Conservation (phyloP, 2,888 invertebrate genomes). For the Drosophila pseudotakahashii region DNA sequence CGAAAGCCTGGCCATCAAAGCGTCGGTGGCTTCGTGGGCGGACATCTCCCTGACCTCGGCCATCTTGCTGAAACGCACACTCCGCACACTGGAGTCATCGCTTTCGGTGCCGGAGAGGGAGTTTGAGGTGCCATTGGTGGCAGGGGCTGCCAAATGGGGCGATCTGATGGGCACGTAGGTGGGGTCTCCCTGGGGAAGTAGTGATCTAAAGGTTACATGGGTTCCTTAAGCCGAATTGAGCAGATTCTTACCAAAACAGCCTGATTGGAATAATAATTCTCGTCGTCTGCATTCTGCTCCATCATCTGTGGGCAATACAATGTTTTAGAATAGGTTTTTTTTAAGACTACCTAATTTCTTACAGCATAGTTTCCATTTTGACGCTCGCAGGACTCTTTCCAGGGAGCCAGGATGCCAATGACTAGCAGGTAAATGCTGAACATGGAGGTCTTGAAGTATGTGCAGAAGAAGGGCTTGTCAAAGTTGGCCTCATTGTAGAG, state of each 20-base stretch:
- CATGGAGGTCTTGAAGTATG: slow-evolving; percentile 97
- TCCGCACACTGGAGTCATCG: slow-evolving; percentile 93
- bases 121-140: slow-evolving; percentile 62
- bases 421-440: slow-evolving; percentile 96
- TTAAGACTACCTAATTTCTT: slow-evolving; percentile 66
- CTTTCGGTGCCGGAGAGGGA: slow-evolving; percentile 90
- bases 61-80: slow-evolving; percentile 95
- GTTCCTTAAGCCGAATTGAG: rapidly evolving
- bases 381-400: slow-evolving; percentile 92
- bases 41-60: slow-evolving; percentile 95
- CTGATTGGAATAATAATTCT: slow-evolving; percentile 90
- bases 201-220: neutral
- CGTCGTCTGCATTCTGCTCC: slow-evolving; percentile 91
- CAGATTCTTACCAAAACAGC: slow-evolving; percentile 74
- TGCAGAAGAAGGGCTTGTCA: slow-evolving; percentile 97
- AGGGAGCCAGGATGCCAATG: slow-evolving; percentile 94
- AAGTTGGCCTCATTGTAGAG: slow-evolving; percentile 93
- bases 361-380: slow-evolving; percentile 90
- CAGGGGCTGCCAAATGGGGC: slow-evolving; percentile 81
- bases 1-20: slow-evolving; percentile 95
- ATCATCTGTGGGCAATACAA: slow-evolving; percentile 86
- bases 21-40: slow-evolving; percentile 95
- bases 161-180: slow-evolving; percentile 95
- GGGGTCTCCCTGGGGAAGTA: slow-evolving; percentile 90
- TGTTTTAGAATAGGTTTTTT: neutral